Base-by-base conservation (phyloP, 2,113 vertebrate species). In the Archilochus colubris region DNA sequence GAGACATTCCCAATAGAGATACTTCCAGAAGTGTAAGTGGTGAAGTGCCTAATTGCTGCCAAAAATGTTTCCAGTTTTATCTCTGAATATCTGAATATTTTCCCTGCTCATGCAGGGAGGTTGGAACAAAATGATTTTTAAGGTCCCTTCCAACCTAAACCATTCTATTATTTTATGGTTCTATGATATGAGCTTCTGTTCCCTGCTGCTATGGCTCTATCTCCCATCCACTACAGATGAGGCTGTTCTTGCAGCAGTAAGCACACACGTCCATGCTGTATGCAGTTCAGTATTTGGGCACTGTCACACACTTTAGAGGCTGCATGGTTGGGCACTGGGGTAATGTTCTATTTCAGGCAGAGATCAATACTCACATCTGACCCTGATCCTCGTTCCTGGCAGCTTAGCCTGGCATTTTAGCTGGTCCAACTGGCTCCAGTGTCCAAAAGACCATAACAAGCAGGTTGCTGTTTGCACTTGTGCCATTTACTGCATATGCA, bases 181-280 rank as follows among this genome's bases (percentile, higher is more conserved):
- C 40, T 40, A 12, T 40, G 40, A 40, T 40, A 40, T 40, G 11
- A 23, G 25, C 40, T 86, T 58, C 79, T 82, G 22, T 31, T 22
- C 73, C 63, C 31, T 46, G 44, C 44, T 63, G 8, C 8, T 36
- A 17, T 2, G 12, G 48, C 16, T 89, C 43, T 40, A 4, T 7
- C 31, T 58, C 66, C 36, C 25, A 22, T 7, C 0, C 0, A 2
- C 30, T 25, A 20, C 51, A 63, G 46, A 20, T 0, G 1, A 75
- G 15, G 36, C n/a, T 54, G 54, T 31, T 59, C 27, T 33, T 5
- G 11, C 44, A 70, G 64, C 25, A 57, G 31, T 20, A 61, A 24
- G 9, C 6, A 8, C 31, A 9, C 0, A 0, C 14, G 18, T 30
- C 33, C 1, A 0, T 31, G 80, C 44, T 53, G 58, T 18, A 14